Conservation (phyloP, 1,140 invertebrate species). For the Tenebrio molitor region DNA sequence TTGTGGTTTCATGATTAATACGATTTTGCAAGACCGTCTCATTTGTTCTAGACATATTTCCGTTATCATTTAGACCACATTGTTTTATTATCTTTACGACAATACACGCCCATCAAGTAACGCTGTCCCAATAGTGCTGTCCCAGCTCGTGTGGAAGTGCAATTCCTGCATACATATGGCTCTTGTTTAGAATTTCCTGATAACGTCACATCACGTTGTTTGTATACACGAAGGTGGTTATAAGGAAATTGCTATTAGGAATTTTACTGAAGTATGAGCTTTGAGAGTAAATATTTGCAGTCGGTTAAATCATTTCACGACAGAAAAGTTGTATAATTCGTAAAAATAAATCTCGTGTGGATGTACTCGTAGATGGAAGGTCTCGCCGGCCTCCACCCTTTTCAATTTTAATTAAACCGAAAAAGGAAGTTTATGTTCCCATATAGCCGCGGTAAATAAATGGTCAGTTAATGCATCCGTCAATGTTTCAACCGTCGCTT, state of each 20-base stretch:
- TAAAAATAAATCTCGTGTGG: too few species aligned
- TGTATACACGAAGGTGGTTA: slow-evolving; percentile 35
- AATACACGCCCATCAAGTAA: background rate
- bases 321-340: too few species aligned
- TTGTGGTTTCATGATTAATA: too few species aligned
- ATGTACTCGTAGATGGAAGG: too few species aligned
- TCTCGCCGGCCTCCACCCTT: too few species aligned
- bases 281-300: slow-evolving; percentile 31
- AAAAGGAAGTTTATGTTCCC: slow-evolving; percentile 30
- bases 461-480: slow-evolving; percentile 3
- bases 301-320: slow-evolving; percentile 10
- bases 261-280: slow-evolving; percentile 24
- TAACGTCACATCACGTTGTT: slow-evolving; percentile 15
- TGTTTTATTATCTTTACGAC: background rate
- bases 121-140: too few species aligned
- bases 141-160: background rate
- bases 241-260: slow-evolving; percentile 29
- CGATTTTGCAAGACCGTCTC: too few species aligned
- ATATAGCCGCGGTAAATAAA: slow-evolving; percentile 4
- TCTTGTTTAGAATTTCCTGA: slow-evolving; percentile 31
- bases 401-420: slow-evolving; percentile 6
- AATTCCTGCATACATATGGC: slow-evolving; percentile 32
- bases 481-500: slow-evolving; percentile 13
- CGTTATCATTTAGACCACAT: too few species aligned
- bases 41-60: background rate